Conservation (phyloP, 2,888 invertebrate species). For the Drosophila hamatofila region DNA sequence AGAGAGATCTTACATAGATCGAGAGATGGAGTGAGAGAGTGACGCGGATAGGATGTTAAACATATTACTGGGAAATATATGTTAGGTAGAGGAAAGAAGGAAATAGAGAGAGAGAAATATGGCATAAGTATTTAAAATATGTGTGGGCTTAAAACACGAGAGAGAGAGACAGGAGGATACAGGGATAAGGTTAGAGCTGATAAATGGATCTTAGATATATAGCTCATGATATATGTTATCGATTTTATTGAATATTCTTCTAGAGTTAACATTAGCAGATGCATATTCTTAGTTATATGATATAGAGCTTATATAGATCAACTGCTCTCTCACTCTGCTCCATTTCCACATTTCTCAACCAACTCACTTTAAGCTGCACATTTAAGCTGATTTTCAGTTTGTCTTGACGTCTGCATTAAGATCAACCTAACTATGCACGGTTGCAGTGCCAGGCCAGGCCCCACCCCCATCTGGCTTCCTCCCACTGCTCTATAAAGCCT, state of each 20-base stretch:
- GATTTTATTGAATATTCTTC: too few species aligned
- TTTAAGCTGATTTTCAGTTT: conserved; percentile 17
- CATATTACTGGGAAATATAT: too few species aligned
- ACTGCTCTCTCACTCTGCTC: too few species aligned
- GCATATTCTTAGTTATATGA: too few species aligned
- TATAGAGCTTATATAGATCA: neutral
- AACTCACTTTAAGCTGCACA: neutral
- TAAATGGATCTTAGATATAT: too few species aligned
- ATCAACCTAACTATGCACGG: conserved; percentile 20
- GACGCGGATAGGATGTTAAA: too few species aligned
- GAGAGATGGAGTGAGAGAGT: neutral
- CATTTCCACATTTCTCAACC: neutral
- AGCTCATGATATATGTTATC: too few species aligned
- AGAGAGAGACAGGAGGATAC: neutral
- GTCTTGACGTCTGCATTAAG: conserved; percentile 25
- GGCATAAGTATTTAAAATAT: neutral
- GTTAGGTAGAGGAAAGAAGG: too few species aligned
- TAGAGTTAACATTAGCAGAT: too few species aligned
- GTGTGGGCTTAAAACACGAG: neutral
- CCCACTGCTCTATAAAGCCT: conserved; percentile 1
- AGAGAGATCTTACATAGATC: neutral
- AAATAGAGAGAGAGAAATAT: neutral
- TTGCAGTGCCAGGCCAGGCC: neutral
- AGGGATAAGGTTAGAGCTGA: too few species aligned
- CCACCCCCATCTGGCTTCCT: neutral